These are phyloP conservation scores for Etheostoma spectabile DNA, from an alignment of 2,113 vertebrate species.

Conservation along the genomic window DNA sequence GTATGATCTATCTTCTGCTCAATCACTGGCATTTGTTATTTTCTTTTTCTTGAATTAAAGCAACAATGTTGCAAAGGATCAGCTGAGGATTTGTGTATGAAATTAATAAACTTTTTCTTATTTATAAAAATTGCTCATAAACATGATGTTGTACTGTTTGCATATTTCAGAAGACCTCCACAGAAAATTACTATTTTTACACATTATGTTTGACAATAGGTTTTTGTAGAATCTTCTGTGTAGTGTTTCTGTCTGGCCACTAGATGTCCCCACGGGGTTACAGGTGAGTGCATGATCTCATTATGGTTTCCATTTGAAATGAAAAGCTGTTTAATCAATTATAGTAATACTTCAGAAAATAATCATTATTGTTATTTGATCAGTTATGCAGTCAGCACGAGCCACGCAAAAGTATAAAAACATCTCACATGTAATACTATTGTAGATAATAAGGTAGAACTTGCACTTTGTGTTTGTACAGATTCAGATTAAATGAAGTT, in stretches of 20 bases:
- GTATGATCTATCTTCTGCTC: no score
- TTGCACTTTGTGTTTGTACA: background rate
- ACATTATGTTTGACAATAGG: no score
- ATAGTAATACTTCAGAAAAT: background rate
- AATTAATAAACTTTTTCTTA: background rate
- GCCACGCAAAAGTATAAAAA: slow-evolving; percentile 6
- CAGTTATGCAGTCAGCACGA: slow-evolving; percentile 1
- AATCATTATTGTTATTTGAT: slow-evolving; percentile 21
- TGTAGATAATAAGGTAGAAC: background rate
- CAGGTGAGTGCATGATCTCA: background rate
- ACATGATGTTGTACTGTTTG: background rate
- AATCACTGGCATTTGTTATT: background rate
- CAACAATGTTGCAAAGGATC: background rate
- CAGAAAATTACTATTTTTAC: background rate
- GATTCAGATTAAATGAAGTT: slow-evolving; percentile 37
- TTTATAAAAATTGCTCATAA: background rate
- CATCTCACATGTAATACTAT: slow-evolving; percentile 16
- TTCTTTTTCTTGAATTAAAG: background rate
- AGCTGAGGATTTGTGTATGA: background rate
- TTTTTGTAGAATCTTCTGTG: background rate
- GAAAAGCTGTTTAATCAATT: background rate
- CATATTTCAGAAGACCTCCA: background rate
- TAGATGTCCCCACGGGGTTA: slow-evolving; percentile 62
- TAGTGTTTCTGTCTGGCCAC: slow-evolving; percentile 30
- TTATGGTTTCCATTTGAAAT: background rate